These are phyloP conservation scores for Spodoptera littoralis DNA, from an alignment of 2,888 invertebrate genomes.

Conservation along the genomic window DNA sequence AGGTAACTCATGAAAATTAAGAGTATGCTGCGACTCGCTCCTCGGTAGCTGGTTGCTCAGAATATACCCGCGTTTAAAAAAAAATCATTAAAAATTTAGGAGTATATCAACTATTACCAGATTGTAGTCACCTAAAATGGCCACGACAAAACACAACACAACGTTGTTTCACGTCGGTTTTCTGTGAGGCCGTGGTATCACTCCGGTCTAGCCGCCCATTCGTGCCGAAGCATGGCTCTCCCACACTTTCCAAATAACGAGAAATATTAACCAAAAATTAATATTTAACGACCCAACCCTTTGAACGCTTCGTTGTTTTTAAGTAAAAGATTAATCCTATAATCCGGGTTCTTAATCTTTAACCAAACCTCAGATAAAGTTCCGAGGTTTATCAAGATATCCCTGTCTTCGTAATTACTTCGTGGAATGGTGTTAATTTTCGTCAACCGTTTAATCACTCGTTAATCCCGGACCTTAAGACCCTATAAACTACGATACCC, in stretches of 20 bases:
- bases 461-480: conserved; percentile 18
- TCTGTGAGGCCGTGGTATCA: no score
- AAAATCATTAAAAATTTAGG: no score
- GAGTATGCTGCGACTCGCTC: no score
- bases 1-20: no score
- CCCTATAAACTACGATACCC: conserved; percentile 15
- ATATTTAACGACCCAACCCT: conserved; percentile 31
- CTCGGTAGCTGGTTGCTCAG: no score
- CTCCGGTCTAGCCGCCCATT: no score
- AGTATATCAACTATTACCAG: no score
- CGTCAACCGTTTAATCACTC: conserved; percentile 41
- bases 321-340: conserved; percentile 36
- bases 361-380: conserved; percentile 27
- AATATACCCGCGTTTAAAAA: no score
- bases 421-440: conserved; percentile 43
- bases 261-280: conserved; percentile 25
- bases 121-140: no score
- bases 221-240: no score
- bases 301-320: conserved; percentile 19
- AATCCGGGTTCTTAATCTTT: conserved; percentile 23
- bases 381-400: conserved; percentile 32
- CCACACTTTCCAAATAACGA: conserved; percentile 3
- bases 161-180: no score
- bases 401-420: conserved; percentile 40
- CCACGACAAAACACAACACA: no score